These are phyloP conservation scores for Caenorhabditis sp. DNA, from an alignment of 2,888 invertebrate species.

Conservation along the genomic window DNA sequence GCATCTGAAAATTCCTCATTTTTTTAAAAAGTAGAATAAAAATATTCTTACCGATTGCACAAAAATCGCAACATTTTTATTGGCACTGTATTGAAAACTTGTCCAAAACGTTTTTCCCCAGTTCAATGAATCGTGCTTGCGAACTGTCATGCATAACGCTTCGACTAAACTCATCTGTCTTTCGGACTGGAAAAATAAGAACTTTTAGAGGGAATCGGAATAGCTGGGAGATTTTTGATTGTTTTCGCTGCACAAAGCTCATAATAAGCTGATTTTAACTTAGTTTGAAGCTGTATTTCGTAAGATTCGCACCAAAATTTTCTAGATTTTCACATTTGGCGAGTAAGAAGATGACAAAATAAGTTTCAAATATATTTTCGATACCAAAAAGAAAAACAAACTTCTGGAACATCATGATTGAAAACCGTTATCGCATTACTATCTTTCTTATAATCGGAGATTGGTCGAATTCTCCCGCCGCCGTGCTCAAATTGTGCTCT, in stretches of 20 bases:
- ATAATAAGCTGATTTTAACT: too few relatives aligned
- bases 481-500: constrained; percentile 3
- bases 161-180: constrained; percentile 29
- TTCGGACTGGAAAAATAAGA: constrained; percentile 21
- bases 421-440: background rate
- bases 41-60: constrained; percentile 1
- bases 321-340: too few relatives aligned
- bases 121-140: constrained; percentile 19
- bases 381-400: background rate
- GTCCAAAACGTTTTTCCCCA: constrained; percentile 32
- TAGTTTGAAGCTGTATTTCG: too few relatives aligned
- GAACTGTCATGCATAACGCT: constrained; percentile 28
- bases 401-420: constrained; percentile 16
- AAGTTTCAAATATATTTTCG: too few relatives aligned
- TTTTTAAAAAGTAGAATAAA: too few relatives aligned
- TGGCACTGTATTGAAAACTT: constrained; percentile 3
- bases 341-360: too few relatives aligned
- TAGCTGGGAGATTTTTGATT: too few relatives aligned
- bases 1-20: background rate
- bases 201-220: background rate
- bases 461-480: constrained; percentile 27
- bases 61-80: constrained; percentile 5
- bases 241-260: too few relatives aligned
- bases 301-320: background rate
- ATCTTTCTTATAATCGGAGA: constrained; percentile 6